These are phyloP conservation scores for Lepus townsendii DNA, from an alignment of 2,797 vertebrate species.

Conservation along the genomic window DNA sequence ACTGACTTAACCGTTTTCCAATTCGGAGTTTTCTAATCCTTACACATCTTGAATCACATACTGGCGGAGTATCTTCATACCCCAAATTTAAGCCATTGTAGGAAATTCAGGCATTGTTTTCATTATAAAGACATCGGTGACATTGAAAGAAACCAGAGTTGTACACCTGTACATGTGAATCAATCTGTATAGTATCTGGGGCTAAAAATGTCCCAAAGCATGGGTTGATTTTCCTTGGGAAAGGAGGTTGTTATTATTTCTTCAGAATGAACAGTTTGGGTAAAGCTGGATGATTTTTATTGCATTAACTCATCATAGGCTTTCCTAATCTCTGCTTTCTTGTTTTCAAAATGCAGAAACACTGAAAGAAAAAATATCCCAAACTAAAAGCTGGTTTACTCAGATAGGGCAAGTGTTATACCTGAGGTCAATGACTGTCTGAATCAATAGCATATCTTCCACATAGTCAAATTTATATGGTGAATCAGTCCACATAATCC, in stretches of 20 bases:
- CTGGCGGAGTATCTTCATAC: neutral
- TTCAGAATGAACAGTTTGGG: slow-evolving; percentile 9
- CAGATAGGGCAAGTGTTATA: slow-evolving; percentile 75
- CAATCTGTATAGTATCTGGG: neutral
- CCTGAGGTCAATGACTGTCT: slow-evolving; percentile 84
- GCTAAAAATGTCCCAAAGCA: slow-evolving; percentile 1
- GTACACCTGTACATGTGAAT: slow-evolving; percentile 40
- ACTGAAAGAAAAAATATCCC: slow-evolving; percentile 72
- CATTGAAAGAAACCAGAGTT: slow-evolving; percentile 31
- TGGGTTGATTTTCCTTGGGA: slow-evolving; percentile 61
- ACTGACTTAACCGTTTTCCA: neutral
- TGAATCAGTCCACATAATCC: slow-evolving; percentile 84
- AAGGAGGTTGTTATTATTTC: slow-evolving; percentile 61
- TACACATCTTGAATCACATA: neutral
- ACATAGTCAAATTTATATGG: slow-evolving; percentile 83
- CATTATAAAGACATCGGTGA: slow-evolving; percentile 37
- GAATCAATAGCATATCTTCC: slow-evolving; percentile 84
- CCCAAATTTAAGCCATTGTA: neutral
- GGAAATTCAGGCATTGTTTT: slow-evolving; percentile 21
- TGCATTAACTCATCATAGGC: slow-evolving; percentile 74
- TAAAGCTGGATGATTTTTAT: slow-evolving; percentile 73
- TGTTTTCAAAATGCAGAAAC: slow-evolving; percentile 80
- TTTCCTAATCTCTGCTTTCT: slow-evolving; percentile 82
- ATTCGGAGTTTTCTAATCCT: neutral
- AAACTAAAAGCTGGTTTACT: slow-evolving; percentile 80